A percentile compares a stretch with the other conserved stretches of the same genome.
Evolutionary conservation across 2,888 invertebrate genomes (phyloP).

Genomic region (Agrilus biguttatus): DNA sequence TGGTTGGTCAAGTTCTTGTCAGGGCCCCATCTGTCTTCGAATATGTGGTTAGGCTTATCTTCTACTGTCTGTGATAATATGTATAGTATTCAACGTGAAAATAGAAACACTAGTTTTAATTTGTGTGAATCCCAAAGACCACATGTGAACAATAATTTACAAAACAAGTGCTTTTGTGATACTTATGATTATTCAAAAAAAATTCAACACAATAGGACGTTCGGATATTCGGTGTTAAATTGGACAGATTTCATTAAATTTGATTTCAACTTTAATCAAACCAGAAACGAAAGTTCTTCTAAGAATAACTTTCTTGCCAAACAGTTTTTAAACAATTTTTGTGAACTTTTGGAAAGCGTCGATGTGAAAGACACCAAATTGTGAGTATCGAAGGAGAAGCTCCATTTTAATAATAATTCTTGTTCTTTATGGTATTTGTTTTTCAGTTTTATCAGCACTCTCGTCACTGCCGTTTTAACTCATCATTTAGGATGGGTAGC

Average conservation of each 20-base stretch:
- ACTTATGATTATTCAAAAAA: no score
- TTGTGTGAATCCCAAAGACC: no score
- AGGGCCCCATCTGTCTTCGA: constrained; percentile 16
- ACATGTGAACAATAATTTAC: no score
- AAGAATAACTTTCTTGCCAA: constrained; percentile 24
- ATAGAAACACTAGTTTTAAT: neutral
- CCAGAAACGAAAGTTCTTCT: no score
- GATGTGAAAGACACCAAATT: constrained; percentile 84
- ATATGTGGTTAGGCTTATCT: constrained; percentile 22
- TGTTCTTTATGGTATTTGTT: neutral
- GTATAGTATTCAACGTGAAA: constrained; percentile 12
- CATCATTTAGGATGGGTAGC: constrained; percentile 87
- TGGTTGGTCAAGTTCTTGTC: constrained; percentile 43
- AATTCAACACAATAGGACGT: no score
- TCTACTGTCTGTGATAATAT: constrained; percentile 17
- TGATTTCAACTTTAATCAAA: no score
- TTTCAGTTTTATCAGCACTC: constrained; percentile 78
- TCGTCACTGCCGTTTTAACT: constrained; percentile 76
- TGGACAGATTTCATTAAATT: no score
- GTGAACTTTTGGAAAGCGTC: constrained; percentile 49
- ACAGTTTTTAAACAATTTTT: constrained; percentile 41
- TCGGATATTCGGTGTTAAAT: no score
- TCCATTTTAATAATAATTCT: neutral
- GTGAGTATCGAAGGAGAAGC: constrained; percentile 42
- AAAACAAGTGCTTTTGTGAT: no score